These are phyloP conservation scores for Poeciliopsis turrubarensis DNA, from an alignment of 2,113 vertebrate genomes.

Conservation along the genomic window DNA sequence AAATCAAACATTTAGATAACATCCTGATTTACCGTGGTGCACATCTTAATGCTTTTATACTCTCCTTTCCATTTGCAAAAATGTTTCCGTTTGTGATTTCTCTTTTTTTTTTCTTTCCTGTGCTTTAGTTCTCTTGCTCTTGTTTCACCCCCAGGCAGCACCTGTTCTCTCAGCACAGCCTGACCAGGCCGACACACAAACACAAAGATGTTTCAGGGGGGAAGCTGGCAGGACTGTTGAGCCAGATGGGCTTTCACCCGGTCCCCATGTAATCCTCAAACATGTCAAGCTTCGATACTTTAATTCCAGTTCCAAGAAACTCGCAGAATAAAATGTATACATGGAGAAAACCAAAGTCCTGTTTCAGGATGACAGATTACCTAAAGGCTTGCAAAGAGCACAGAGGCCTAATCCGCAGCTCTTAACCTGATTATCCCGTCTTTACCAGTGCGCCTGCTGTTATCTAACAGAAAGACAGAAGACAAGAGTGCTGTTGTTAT, in stretches of 20 bases:
- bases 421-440: constrained; percentile 26
- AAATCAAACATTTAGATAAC: too few relatives aligned
- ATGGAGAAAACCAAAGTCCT: background rate
- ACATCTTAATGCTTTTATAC: too few relatives aligned
- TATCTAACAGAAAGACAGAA: constrained; percentile 7
- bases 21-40: too few relatives aligned
- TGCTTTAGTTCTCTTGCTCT: background rate
- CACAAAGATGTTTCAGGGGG: background rate
- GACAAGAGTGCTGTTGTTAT: background rate
- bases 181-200: background rate
- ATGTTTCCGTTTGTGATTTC: constrained; percentile 12
- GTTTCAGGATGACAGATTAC: background rate
- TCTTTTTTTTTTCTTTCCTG: background rate
- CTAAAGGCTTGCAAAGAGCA: constrained; percentile 26
- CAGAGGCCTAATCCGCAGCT: constrained; percentile 26
- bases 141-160: constrained; percentile 14
- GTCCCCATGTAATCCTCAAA: constrained; percentile 18
- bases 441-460: constrained; percentile 13
- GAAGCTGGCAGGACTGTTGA: background rate
- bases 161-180: constrained; percentile 14
- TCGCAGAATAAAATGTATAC: background rate
- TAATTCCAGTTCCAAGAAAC: constrained; percentile 17
- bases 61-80: constrained; percentile 5
- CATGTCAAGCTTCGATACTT: constrained; percentile 9
- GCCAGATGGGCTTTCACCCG: constrained; percentile 23